These are phyloP conservation scores for Plebejus anna DNA, from an alignment of 2,888 invertebrate genomes.

Conservation along the genomic window DNA sequence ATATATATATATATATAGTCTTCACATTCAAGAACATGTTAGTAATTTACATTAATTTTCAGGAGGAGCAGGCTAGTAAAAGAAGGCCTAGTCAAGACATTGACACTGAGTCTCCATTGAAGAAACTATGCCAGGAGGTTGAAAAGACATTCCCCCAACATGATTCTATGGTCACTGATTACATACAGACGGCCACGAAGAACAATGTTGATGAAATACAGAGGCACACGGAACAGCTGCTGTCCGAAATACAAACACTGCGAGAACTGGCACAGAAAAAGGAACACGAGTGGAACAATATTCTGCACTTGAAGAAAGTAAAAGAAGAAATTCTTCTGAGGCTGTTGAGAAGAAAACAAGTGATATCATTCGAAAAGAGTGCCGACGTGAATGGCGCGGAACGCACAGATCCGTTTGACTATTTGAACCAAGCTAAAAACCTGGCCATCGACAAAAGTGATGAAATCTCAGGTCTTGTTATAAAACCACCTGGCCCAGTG, in stretches of 20 bases:
- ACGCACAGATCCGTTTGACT: slow-evolving; percentile 65
- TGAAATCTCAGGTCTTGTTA: slow-evolving; percentile 67
- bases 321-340: slow-evolving; percentile 90
- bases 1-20: too few relatives aligned
- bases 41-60: slow-evolving; percentile 33
- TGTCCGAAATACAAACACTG: slow-evolving; percentile 84
- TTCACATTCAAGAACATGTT: not conserved
- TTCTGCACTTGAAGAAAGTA: slow-evolving; percentile 88
- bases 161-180: slow-evolving; percentile 81
- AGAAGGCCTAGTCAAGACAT: slow-evolving; percentile 63
- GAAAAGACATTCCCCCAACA: slow-evolving; percentile 77
- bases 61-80: slow-evolving; percentile 67
- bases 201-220: slow-evolving; percentile 81
- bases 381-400: slow-evolving; percentile 64
- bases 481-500: slow-evolving; percentile 63
- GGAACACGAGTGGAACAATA: slow-evolving; percentile 92
- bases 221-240: slow-evolving; percentile 82
- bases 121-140: slow-evolving; percentile 74
- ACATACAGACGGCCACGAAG: slow-evolving; percentile 81
- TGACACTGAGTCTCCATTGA: slow-evolving; percentile 70
- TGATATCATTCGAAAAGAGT: slow-evolving; percentile 73
- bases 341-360: slow-evolving; percentile 84
- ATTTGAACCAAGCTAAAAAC: slow-evolving; percentile 66
- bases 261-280: slow-evolving; percentile 88
- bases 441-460: slow-evolving; percentile 73